These are phyloP conservation scores for Dynastes hyllus DNA, from an alignment of 2,888 invertebrate genomes.

Conservation along the genomic window DNA sequence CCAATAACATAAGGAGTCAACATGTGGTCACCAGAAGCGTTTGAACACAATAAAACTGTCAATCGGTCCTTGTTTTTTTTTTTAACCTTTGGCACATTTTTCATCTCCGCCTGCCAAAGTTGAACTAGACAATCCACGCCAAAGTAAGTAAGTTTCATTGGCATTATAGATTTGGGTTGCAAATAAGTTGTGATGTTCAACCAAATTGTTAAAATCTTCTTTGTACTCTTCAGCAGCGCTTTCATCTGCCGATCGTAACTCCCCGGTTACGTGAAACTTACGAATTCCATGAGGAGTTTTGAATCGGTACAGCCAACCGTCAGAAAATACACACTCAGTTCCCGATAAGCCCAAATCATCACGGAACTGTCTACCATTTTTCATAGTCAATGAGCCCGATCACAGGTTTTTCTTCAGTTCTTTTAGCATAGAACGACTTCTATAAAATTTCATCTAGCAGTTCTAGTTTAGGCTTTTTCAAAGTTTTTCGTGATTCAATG, in stretches of 20 bases:
- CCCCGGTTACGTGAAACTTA: neutral
- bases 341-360: neutral
- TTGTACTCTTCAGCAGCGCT: constrained; percentile 1
- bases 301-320: constrained; percentile 6
- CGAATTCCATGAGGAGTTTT: constrained; percentile 13
- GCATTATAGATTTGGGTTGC: neutral
- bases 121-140: neutral
- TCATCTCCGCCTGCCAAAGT: neutral
- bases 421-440: no score
- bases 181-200: constrained; percentile 1
- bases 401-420: no score
- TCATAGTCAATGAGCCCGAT: no score
- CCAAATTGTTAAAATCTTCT: neutral
- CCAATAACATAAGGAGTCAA: neutral
- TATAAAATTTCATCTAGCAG: no score
- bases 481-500: no score
- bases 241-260: constrained; percentile 2
- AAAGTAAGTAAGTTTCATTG: neutral
- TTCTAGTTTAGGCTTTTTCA: no score
- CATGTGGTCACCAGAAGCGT: neutral
- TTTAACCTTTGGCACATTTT: neutral
- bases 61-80: neutral
- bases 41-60: neutral
- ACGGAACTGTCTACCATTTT: neutral
- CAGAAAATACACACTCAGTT: constrained; percentile 3